Evolutionary conservation across 2,797 vertebrate species (phyloP).

Genomic region (Neopelma chrysocephalum): DNA sequence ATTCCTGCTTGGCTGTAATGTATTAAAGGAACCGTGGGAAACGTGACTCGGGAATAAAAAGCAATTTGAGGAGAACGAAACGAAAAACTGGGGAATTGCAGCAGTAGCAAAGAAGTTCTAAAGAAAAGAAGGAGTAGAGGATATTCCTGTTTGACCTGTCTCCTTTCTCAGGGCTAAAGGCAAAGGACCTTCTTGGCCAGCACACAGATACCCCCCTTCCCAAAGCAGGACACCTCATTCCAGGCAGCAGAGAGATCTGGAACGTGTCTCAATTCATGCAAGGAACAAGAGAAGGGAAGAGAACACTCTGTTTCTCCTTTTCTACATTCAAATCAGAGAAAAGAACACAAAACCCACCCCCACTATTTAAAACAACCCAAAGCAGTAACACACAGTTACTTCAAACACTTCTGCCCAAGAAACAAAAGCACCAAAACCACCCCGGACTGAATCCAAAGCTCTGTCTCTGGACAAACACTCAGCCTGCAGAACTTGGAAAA

Average conservation of each 20-base stretch:
- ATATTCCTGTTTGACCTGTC: not conserved
- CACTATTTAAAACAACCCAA: not conserved
- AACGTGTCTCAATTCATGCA: not conserved
- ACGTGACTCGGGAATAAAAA: not conserved
- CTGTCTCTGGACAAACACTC: not conserved
- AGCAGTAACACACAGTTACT: not conserved
- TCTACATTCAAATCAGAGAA: not conserved
- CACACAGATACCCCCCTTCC: not conserved
- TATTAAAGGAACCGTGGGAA: not conserved
- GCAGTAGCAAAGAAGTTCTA: not conserved
- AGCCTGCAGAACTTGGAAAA: not conserved
- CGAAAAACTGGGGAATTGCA: not conserved
- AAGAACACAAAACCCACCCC: too few relatives aligned
- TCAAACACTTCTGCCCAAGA: not conserved
- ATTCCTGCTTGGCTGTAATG: not conserved
- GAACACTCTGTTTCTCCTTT: slow-evolving; percentile 13
- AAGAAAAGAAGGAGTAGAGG: not conserved
- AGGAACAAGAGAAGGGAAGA: not conserved
- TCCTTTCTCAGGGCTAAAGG: not conserved
- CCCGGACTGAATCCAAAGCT: not conserved
- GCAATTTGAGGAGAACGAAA: not conserved
- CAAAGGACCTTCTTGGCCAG: not conserved
- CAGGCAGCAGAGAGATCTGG: not conserved
- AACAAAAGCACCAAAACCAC: slow-evolving; percentile 23
- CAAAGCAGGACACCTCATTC: not conserved